Base-by-base conservation (phyloP, 2,113 vertebrate species). In the Neotragus moschatus region DNA sequence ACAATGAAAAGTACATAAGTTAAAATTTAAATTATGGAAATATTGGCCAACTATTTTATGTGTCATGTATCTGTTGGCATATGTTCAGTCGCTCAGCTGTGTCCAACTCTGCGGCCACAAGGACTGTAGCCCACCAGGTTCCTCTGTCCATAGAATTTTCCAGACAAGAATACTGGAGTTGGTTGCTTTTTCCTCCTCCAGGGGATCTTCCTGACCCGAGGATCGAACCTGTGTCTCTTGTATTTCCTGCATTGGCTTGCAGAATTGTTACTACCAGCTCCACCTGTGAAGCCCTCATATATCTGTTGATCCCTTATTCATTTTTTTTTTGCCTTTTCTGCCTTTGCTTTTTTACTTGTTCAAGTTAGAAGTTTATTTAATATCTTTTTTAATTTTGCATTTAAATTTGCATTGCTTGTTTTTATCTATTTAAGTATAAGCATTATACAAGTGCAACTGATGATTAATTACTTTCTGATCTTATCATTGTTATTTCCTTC, bases 401-500 rank as follows among this genome's bases (percentile, higher is more conserved):
- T 10, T 6, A n/a, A n/a, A n/a, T 84, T 26, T n/a, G 19, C 36
- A 92, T 49, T 94, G 45, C 7, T 70, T 91, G 21, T 88, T 93
- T 85, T 81, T 94, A 89, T 55, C 60, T 92, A 30, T 85, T 90
- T 95, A 91, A 92, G 92, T 94, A 82, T 77, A 96, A 97, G 81
- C n/a, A 75, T 92, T 73, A 47, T 84, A 47, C 56, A 70, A 63
- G 8, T 82, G 6, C 12, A 87, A 80, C 14, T 90, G 88, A 80
- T 66, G 51, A 84, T 66, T 96, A 86, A 95, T 92, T 96, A 70
- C 81, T 92, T 96, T 96, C 9, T 88, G 85, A 92, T 97, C 16
- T 94, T 97, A 97, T 96, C 80, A 77, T 91, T 96, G 5, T 51
- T 95, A 94, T 95, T 88, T 94, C 49, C 26, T 96, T 51, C 47